Evolutionary conservation across 2,888 invertebrate genomes (phyloP), one percentile per base, ranked within the genome.

Genomic region (Pyrrhia umbra): DNA sequence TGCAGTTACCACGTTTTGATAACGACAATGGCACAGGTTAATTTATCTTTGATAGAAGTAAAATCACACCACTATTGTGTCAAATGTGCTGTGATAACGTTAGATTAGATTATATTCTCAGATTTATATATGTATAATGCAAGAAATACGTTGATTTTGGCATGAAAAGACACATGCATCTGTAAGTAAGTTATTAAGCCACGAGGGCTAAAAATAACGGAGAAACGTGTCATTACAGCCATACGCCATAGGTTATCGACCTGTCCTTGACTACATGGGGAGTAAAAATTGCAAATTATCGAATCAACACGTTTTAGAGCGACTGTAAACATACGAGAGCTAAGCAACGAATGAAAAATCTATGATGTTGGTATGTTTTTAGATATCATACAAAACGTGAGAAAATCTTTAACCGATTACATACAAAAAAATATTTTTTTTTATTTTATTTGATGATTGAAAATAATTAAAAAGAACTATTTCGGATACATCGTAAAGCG

Each of bases 171-270:
- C n/a, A 40, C 20, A 15, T 10, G 25, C 6, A 1, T n/a, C 10
- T 43, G 6, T 18, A 37, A 39, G 50, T 45, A 39, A 27, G 43
- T 27, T 37, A 43, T 20, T 54, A 52, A 39, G 39, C 16, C 27
- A 61, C 18, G 2, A 51, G 15, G 15, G 23, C 39, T 69, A 62
- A 62, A 68, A 54, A 63, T 49, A 70, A 34, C 25, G 10, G 10
- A 25, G 25, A 56, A 69, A 56, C 70, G 62, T 75, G 76, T 75
- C 62, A 69, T 37, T 61, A 27, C n/a, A 46, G 10, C 18, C 45
- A 49, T 58, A 61, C 30, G 59, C 39, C 27, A 52, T 46, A 39
- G 71, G 71, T 76, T 51, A 71, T 47, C 21, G 76, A 76, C 65
- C 70, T 58, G 57, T 18, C 72, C 71, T 72, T 72, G 71, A 51